Evolutionary conservation across 1,140 invertebrate species (phyloP).

Genomic region (Neodiprion pinetum): DNA sequence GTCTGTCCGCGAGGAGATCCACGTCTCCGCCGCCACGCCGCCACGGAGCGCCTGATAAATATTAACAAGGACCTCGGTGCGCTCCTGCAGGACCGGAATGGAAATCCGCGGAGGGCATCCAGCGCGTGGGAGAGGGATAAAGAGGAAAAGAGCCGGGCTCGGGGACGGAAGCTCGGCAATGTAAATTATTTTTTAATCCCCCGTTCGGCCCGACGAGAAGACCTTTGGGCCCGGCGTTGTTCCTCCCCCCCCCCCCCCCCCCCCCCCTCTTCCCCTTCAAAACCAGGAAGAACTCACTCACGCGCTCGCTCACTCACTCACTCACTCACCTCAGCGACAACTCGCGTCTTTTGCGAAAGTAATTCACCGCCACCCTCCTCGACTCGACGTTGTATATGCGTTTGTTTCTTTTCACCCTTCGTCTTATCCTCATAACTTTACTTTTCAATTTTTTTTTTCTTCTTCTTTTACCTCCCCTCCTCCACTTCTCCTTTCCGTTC

Average conservation of each 20-base stretch:
- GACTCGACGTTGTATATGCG: too few relatives aligned
- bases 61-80: neutral
- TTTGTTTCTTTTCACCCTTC: too few relatives aligned
- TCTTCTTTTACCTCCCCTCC: neutral
- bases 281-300: neutral
- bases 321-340: neutral
- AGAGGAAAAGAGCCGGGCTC: too few relatives aligned
- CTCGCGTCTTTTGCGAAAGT: neutral
- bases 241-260: neutral
- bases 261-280: too few relatives aligned
- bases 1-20: neutral
- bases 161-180: constrained; percentile 33
- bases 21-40: neutral
- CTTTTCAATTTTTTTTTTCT: neutral
- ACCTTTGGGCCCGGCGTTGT: neutral
- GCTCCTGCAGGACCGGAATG: neutral
- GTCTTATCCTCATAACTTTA: neutral
- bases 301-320: too few relatives aligned
- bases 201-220: neutral
- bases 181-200: constrained; percentile 46
- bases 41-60: constrained; percentile 3
- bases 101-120: neutral
- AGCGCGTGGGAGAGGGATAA: neutral
- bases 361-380: too few relatives aligned
- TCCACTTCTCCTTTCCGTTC: neutral